Base-by-base conservation (phyloP, 92 coral and sea anemone species). In the Virgularia gustaviana region DNA sequence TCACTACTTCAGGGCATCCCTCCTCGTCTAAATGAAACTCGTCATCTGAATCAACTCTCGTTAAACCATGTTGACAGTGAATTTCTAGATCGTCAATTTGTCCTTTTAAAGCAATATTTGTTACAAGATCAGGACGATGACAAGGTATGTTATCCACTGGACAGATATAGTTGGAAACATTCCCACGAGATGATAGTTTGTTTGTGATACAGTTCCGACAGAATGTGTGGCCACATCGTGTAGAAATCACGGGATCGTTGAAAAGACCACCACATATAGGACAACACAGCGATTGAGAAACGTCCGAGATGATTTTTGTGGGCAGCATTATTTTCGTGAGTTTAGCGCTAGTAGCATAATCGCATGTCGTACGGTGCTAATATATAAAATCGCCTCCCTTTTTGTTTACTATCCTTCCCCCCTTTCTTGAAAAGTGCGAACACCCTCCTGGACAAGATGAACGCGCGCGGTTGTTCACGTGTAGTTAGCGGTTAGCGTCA, bases 161-260 rank as follows among this genome's bases (percentile, higher is more conserved):
- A 42, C 99, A 94, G 54, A 87, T 88, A 20, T 77, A 82, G 31
- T 82, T 57, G 7, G 92, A 52, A 18, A 63, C 54, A 39, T 83
- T 83, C 19, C 83, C 83, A 54, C 84, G 63, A 19, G 86, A 71
- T 0, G 89, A 70, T 11, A 65, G 59, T 18, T 73, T 77, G 22
- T 76, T 74, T 16, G 82, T 76, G 55, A 87, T 89, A 38, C 99
- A 94, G 23, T 53, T 86, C 27, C 96, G 85, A 66, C 99, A 94
- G 70, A 94, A 94, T 0, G 99, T 89, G 65, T 94, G 99, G 19
- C 99, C 99, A 61, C 99, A 94, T 58, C 83, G 85, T 19, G 99
- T 94, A 6, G 99, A 89, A 51, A 94, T 94, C 28, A 85, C 92
- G 19, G 99, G 99, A 45, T 94, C 99, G 8, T 66, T 75, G 47